Base-by-base conservation (phyloP, 2,797 vertebrate genomes). In the Sus cebifrons region DNA sequence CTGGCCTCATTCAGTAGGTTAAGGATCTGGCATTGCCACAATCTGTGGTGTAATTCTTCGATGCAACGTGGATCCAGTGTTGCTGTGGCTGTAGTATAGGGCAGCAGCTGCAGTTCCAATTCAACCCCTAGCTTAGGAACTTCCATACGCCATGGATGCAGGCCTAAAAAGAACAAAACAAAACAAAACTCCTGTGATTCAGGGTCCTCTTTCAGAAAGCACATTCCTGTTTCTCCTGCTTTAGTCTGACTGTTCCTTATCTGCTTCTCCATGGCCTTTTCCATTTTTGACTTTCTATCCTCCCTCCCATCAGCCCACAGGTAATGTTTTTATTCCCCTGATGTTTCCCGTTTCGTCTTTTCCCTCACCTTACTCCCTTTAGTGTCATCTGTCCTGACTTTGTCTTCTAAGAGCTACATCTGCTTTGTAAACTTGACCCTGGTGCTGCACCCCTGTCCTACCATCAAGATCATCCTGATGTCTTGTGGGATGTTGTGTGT, bases 151-250 rank as follows among this genome's bases (percentile, higher is more conserved):
- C 44, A 10, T 49, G 44, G 44, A 6, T 49, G 44, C 44, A 49
- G 44, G 44, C 9, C 44, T 49, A 49, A 49, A 49, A 49, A 49
- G 44, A 49, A 36, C 36, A 36, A 36, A 36, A 2, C 36, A 36
- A 36, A 36, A 36, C 36, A 36, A 36, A 10, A 49, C 44, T 10
- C 6, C 44, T 49, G 44, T 0, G 7, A 9, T 0, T 6, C 0
- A 0, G 14, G 14, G 8, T 1, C 21, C 21, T 15, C 56, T 25
- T 64, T 27, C 32, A 8, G 52, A 25, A 68, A 14, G 12, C 4
- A 0, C 3, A 0, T 56, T 8, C 56, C 29, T 6, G 0, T 15
- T 44, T 27, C 54, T 65, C 54, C 44, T 58, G 56, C 44, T 60
- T 21, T 12, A 0, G 12, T 4, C 11, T 6, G 25, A 18, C 82